A percentile compares a stretch with the other conserved stretches of the same genome.
phyloP scores from a whole-genome alignment of 1,140 invertebrate genomes.

The Vanessa tameamea region DNA sequence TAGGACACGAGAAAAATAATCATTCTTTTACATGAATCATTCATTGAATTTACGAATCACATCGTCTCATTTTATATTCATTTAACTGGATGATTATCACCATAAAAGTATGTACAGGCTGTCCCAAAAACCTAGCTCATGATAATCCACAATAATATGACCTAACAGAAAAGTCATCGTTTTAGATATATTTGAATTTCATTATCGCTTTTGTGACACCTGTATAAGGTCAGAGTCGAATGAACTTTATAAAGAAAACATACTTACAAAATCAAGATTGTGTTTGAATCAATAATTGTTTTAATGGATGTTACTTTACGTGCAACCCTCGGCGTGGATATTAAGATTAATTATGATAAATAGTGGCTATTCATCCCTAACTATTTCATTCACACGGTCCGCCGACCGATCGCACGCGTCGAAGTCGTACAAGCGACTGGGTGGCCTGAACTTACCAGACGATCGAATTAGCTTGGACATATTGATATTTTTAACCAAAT shows the following conservation, averaged over 20 bases:
- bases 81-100: too few species aligned
- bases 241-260: neutral
- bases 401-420: conserved; percentile 21
- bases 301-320: neutral
- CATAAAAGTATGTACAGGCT: too few species aligned
- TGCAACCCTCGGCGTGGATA: neutral
- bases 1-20: too few species aligned
- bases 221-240: neutral
- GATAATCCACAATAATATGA: too few species aligned
- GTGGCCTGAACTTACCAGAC: conserved; percentile 16
- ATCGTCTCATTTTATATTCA: too few species aligned
- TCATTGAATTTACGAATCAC: too few species aligned
- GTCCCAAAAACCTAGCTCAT: too few species aligned
- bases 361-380: conserved; percentile 23
- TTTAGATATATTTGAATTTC: too few species aligned
- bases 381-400: conserved; percentile 30
- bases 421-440: conserved; percentile 20
- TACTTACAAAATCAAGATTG: neutral
- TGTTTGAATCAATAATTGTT: neutral
- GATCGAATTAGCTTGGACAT: conserved; percentile 1
- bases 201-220: neutral
- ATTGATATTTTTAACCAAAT: neutral
- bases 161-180: too few species aligned
- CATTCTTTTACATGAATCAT: too few species aligned
- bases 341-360: conserved; percentile 18